Evolutionary conservation across 1,140 invertebrate species (phyloP).

Genomic region (Batillaria attramentaria): DNA sequence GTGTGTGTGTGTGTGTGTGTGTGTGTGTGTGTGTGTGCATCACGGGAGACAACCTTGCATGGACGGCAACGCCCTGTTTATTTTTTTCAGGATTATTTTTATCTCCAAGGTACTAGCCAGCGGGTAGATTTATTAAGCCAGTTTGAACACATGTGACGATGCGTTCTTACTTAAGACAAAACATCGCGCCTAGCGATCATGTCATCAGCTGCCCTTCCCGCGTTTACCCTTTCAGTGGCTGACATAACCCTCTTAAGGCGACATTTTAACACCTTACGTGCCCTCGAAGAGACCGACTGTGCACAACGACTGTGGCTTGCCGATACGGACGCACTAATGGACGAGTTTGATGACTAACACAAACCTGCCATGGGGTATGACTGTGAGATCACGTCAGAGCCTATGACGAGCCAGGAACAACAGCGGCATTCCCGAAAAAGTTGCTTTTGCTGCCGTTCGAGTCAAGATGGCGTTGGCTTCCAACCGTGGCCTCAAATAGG

Average conservation of each 20-base stretch:
- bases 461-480: constrained; percentile 14
- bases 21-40: too few species aligned
- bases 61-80: background rate
- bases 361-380: background rate
- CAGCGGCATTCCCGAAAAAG: background rate
- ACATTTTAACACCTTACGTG: constrained; percentile 15
- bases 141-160: background rate
- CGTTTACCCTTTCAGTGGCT: constrained; percentile 25
- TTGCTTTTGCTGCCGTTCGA: background rate
- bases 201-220: background rate
- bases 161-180: background rate
- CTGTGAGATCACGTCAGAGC: background rate
- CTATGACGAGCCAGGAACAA: background rate
- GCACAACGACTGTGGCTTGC: too few species aligned
- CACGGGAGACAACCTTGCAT: background rate
- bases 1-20: too few species aligned
- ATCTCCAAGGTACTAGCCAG: background rate
- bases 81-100: background rate
- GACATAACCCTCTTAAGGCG: constrained; percentile 12
- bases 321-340: background rate
- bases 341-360: background rate
- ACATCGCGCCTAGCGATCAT: background rate
- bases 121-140: background rate
- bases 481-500: constrained; percentile 19
- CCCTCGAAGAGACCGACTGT: too few species aligned